Conservation (phyloP, 2,888 invertebrate species). For the Cabera pusaria region DNA sequence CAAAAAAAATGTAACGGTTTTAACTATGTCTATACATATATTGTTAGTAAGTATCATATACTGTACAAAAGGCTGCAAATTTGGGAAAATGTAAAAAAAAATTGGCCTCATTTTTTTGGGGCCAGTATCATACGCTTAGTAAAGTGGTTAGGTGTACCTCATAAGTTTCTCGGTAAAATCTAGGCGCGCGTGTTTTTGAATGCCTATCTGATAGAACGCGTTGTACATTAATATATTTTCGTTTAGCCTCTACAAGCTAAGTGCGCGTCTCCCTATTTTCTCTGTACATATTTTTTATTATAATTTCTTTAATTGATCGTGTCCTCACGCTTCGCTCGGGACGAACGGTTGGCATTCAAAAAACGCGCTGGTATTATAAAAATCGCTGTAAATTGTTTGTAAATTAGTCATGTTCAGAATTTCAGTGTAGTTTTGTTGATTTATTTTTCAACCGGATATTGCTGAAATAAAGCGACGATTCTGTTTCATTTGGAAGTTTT, state of each 20-base stretch:
- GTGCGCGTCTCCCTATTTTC: conserved; percentile 45
- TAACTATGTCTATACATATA: conserved; percentile 79
- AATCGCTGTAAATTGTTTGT: conserved; percentile 80
- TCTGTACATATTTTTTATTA: conserved; percentile 66
- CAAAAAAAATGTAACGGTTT: conserved; percentile 65
- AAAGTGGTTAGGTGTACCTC: conserved; percentile 76
- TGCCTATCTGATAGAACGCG: conserved; percentile 34
- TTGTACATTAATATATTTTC: conserved; percentile 41
- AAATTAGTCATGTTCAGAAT: conserved; percentile 79
- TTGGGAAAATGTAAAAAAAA: conserved; percentile 74
- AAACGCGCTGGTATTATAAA: conserved; percentile 43
- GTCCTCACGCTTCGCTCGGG: conserved; percentile 38
- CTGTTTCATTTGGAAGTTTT: conserved; percentile 71
- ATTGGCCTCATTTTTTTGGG: conserved; percentile 69
- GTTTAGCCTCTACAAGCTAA: conserved; percentile 45
- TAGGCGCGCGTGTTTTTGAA: conserved; percentile 51
- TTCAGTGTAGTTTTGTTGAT: conserved; percentile 80
- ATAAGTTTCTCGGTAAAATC: conserved; percentile 69
- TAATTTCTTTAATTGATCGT: conserved; percentile 34
- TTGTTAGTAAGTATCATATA: conserved; percentile 79
- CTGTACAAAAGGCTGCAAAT: conserved; percentile 79
- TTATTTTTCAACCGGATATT: conserved; percentile 78
- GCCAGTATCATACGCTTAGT: conserved; percentile 80
- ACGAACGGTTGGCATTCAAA: conserved; percentile 46
- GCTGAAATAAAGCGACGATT: conserved; percentile 80